Percentiles rank a stretch among this genome's conserved stretches.
These are phyloP conservation scores for Achroia grisella DNA, from an alignment of 1,140 invertebrate species.

Conservation along the genomic window DNA sequence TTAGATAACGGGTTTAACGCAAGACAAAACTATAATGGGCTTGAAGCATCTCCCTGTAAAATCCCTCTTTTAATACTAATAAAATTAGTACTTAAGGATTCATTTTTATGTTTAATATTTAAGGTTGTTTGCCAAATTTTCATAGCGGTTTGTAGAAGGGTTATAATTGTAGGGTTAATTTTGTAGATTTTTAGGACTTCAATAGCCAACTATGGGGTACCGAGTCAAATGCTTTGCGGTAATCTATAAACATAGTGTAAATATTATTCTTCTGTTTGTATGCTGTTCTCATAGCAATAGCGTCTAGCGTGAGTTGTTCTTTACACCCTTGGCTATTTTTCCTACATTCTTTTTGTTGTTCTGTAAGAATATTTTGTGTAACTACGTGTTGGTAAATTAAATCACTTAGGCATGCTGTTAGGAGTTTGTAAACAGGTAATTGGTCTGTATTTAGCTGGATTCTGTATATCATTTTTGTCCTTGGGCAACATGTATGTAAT, in stretches of 20 bases:
- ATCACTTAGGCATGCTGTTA: conserved; percentile 1
- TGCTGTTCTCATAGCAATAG: background rate
- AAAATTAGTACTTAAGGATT: background rate
- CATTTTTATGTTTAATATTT: background rate
- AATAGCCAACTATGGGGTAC: background rate
- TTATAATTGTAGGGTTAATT: too few relatives aligned
- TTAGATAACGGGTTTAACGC: too few relatives aligned
- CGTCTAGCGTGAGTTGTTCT: too few relatives aligned
- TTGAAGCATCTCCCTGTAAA: conserved; percentile 21
- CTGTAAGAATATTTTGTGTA: background rate
- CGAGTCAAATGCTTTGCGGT: background rate
- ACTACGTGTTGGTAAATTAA: background rate
- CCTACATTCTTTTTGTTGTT: conserved; percentile 1
- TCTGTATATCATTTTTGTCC: conserved; percentile 2
- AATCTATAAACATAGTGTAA: background rate
- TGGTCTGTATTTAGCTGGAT: conserved; percentile 5
- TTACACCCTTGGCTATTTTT: background rate
- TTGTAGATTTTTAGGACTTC: background rate
- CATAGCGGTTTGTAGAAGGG: too few relatives aligned
- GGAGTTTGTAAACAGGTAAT: conserved; percentile 8
- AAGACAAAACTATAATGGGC: conserved; percentile 16
- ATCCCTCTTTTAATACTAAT: conserved; percentile 20
- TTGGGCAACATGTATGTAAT: conserved; percentile 8
- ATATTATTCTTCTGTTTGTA: background rate
- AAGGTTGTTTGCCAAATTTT: background rate